These are phyloP conservation scores for Hippocampus mohnikei DNA, from an alignment of 2,113 vertebrate species.

Conservation along the genomic window DNA sequence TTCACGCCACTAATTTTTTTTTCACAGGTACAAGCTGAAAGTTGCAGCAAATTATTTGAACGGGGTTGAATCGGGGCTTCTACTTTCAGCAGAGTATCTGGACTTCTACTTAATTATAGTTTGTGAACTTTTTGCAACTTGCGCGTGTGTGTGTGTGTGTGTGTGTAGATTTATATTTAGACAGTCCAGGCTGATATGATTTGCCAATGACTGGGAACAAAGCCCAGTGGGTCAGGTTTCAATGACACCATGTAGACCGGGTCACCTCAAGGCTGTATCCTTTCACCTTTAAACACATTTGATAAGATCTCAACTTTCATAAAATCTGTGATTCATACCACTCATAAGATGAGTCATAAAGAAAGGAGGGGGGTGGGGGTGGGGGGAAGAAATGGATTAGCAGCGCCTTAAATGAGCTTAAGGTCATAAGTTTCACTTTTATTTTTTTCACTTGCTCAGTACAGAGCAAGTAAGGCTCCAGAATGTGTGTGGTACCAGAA, in stretches of 20 bases:
- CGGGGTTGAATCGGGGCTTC: too few species aligned
- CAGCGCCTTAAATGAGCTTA: not conserved
- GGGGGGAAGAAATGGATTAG: not conserved
- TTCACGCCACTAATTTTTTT: too few species aligned
- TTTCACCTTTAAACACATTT: not conserved
- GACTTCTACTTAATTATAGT: not conserved
- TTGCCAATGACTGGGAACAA: not conserved
- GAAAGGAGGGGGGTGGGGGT: too few species aligned
- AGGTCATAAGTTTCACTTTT: not conserved
- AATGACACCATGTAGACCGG: not conserved
- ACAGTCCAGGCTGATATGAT: not conserved
- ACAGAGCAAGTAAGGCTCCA: not conserved
- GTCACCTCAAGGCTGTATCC: not conserved
- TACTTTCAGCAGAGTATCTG: not conserved
- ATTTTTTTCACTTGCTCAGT: not conserved
- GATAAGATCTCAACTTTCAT: not conserved
- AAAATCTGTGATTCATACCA: not conserved
- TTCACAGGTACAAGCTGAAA: too few species aligned
- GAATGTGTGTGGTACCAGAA: too few species aligned
- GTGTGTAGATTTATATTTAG: not conserved
- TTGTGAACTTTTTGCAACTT: too few species aligned
- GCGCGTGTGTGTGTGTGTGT: not conserved
- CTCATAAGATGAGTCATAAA: not conserved
- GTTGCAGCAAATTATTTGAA: too few species aligned
- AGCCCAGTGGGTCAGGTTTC: conserved; percentile 4